Evolutionary conservation across 2,888 invertebrate species (phyloP).

Genomic region (Epirrhoe alternata): DNA sequence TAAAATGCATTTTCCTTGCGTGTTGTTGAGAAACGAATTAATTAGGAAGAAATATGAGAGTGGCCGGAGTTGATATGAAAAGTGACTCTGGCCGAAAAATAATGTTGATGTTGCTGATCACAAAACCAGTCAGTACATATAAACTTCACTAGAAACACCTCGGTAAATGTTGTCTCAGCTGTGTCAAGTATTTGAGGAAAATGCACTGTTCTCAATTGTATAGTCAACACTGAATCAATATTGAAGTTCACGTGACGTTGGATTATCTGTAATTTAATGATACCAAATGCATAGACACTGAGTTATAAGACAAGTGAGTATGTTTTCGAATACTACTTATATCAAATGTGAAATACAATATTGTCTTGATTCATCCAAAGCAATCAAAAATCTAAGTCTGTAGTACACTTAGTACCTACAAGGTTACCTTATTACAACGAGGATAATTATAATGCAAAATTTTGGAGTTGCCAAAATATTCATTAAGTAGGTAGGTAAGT

Average conservation of each 20-base stretch:
- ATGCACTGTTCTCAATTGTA: slow-evolving; percentile 2
- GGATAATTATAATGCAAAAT: no score
- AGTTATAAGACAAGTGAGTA: slow-evolving; percentile 3
- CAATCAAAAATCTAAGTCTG: no score
- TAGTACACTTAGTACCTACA: no score
- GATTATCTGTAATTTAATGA: background rate
- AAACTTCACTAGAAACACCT: slow-evolving; percentile 5
- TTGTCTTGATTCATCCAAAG: no score
- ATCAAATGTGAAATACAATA: no score
- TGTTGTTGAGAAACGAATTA: background rate
- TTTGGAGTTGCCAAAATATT: no score
- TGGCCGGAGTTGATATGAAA: no score
- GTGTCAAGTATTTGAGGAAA: slow-evolving; percentile 15
- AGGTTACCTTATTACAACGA: no score
- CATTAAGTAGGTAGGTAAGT: no score
- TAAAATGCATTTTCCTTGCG: no score
- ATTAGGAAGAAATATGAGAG: background rate
- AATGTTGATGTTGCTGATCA: background rate
- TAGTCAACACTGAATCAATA: slow-evolving; percentile 3
- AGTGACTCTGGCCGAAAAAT: no score
- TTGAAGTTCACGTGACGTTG: background rate
- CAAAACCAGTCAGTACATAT: background rate
- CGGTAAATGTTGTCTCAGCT: slow-evolving; percentile 7
- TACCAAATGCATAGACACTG: background rate
- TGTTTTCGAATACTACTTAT: no score